A percentile compares a stretch with the other conserved stretches of the same genome.
Evolutionary conservation across 2,888 invertebrate species (phyloP).

Genomic region (Drosophila kokeensis): DNA sequence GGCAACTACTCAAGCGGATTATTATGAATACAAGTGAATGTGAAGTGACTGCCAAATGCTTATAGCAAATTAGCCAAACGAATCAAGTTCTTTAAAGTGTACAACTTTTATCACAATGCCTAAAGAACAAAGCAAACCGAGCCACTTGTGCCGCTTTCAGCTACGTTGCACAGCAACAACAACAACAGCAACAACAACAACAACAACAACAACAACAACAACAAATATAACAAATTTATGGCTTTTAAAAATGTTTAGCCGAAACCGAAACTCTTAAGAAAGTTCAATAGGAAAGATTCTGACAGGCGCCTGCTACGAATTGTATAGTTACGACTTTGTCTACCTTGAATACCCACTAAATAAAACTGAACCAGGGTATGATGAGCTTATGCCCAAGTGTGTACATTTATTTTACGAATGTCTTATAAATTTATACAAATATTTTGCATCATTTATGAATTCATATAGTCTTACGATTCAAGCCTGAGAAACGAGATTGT

Average conservation of each 20-base stretch:
- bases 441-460: not conserved
- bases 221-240: conserved; percentile 62
- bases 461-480: not conserved
- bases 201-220: conserved; percentile 12
- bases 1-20: conserved; percentile 21
- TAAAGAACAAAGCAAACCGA: conserved; percentile 32
- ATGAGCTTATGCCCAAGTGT: not conserved
- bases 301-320: conserved; percentile 6
- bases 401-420: not conserved
- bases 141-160: conserved; percentile 66
- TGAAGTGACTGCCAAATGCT: conserved; percentile 38
- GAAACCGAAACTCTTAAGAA: conserved; percentile 44
- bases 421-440: too few species aligned
- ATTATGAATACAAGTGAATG: conserved; percentile 45
- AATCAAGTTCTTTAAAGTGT: conserved; percentile 41
- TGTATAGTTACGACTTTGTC: conserved; percentile 5
- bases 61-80: conserved; percentile 63
- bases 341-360: not conserved
- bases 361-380: not conserved
- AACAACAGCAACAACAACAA: conserved; percentile 10
- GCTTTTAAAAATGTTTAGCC: conserved; percentile 67
- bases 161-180: conserved; percentile 58
- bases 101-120: conserved; percentile 4
- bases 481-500: not conserved
- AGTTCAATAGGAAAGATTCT: conserved; percentile 35